phyloP scores from a whole-genome alignment of 2,797 vertebrate genomes.

The Uromys caudimaculatus region DNA sequence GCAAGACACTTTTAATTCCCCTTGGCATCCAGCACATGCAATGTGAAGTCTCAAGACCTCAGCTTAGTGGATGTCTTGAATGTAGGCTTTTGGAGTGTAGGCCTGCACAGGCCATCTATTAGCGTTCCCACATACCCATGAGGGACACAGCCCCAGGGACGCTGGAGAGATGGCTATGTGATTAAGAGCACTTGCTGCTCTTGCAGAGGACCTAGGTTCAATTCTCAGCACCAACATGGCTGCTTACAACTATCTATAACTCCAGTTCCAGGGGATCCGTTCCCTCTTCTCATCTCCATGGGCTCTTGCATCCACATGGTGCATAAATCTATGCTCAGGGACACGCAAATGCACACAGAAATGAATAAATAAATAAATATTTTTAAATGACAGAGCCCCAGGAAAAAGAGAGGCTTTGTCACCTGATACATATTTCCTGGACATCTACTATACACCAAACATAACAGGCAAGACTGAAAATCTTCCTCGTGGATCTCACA shows the following conservation, averaged over 20 bases:
- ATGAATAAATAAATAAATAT: neutral
- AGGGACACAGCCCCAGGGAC: neutral
- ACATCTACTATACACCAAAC: neutral
- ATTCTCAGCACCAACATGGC: neutral
- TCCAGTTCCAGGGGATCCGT: neutral
- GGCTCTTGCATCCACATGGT: neutral
- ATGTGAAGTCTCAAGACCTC: neutral
- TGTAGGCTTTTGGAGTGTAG: too few species aligned
- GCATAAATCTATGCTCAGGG: neutral
- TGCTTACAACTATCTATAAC: neutral
- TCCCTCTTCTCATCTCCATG: neutral
- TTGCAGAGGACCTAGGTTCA: neutral
- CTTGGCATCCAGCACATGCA: neutral
- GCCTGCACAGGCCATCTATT: neutral
- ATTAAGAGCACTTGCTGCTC: neutral
- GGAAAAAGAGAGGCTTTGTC: neutral
- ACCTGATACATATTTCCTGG: neutral
- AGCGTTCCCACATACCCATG: neutral
- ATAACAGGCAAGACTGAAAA: neutral
- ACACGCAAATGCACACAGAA: neutral
- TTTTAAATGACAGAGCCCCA: neutral
- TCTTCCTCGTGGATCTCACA: neutral
- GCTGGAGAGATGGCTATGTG: neutral
- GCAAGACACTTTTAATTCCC: neutral
- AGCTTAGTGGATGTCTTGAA: neutral